Evolutionary conservation across 2,888 invertebrate genomes (phyloP).

Genomic region (Scelioninae gen. 2): DNA sequence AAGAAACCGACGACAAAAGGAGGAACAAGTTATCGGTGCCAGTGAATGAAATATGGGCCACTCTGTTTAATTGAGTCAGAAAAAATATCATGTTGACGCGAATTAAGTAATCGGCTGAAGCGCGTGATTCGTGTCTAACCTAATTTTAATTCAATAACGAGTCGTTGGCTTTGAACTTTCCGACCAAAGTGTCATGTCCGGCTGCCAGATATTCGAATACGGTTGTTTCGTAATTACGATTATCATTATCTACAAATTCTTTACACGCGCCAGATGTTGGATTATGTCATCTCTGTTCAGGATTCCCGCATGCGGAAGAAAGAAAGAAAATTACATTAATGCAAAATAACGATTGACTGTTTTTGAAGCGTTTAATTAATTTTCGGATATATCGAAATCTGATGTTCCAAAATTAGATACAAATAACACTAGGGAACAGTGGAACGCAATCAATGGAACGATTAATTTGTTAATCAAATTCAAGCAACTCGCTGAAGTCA

Average conservation of each 20-base stretch:
- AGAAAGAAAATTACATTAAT: conserved; percentile 18
- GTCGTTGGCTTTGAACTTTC: conserved; percentile 53
- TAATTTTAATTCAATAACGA: conserved; percentile 49
- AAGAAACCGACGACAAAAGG: no score
- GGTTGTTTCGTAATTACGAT: conserved; percentile 45
- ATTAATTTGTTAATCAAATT: no score
- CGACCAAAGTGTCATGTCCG: conserved; percentile 29
- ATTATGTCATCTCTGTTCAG: conserved; percentile 18
- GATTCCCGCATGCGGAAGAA: conserved; percentile 9
- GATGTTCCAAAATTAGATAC: no score
- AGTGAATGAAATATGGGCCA: no score
- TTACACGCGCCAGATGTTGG: conserved; percentile 32
- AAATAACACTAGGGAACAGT: no score
- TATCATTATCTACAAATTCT: conserved; percentile 47
- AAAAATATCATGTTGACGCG: no score
- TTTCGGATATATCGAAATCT: neutral
- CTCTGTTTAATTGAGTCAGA: no score
- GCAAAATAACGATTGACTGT: conserved; percentile 8
- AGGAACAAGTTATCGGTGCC: no score
- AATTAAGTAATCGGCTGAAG: no score
- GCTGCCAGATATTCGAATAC: conserved; percentile 37
- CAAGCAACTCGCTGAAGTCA: no score
- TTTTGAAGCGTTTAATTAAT: conserved; percentile 19
- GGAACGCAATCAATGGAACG: no score
- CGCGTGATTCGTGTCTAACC: conserved; percentile 15